Evolutionary conservation across 1,140 invertebrate genomes (phyloP), one percentile per base, ranked within the genome.

Genomic region (Lepidurus arcticus): DNA sequence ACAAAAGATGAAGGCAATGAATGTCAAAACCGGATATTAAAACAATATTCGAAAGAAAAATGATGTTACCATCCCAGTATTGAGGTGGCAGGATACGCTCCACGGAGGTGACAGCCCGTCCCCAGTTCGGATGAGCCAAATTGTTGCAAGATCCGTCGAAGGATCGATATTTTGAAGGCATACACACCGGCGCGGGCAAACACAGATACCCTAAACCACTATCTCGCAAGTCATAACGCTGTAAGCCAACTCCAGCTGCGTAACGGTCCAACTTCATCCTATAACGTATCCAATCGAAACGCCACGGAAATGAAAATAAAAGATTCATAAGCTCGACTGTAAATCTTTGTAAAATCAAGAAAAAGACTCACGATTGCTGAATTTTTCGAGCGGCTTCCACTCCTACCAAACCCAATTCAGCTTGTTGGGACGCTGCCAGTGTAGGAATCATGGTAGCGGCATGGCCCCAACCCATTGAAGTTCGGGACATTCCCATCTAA

Each of bases 141-240:
- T 96, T 95, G 83, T 96, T 97, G 82, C 94, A 97, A 1, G 92
- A 90, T 0, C 94, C 94, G 84, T 96, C 94, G 74, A 91, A 89
- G 2, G 89, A 88, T 26, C 94, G 87, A 82, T 94, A 95, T 77
- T 88, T 87, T 16, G 9, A 43, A 4, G 42, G 11, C 9, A 73
- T n/a, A 44, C 79, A 79, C 21, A 78, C 42, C n/a, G 79, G 79
- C 9, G 42, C 34, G 21, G 65, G 10, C 13, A 73, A 73, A 43
- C 79, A 79, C 9, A 76, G 42, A 44, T 79, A 42, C 42, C 74
- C 26, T 73, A 79, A 45, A 24, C 34, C 42, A 45, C 26, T 79
- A 9, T 73, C 77, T 16, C 79, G 47, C 10, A 77, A 53, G 21
- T 79, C 79, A 26, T 73, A 79, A 4, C 77, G 77, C 47, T 79